phyloP scores from a whole-genome alignment of 2,797 vertebrate species.

The Nyctalus aviator region DNA sequence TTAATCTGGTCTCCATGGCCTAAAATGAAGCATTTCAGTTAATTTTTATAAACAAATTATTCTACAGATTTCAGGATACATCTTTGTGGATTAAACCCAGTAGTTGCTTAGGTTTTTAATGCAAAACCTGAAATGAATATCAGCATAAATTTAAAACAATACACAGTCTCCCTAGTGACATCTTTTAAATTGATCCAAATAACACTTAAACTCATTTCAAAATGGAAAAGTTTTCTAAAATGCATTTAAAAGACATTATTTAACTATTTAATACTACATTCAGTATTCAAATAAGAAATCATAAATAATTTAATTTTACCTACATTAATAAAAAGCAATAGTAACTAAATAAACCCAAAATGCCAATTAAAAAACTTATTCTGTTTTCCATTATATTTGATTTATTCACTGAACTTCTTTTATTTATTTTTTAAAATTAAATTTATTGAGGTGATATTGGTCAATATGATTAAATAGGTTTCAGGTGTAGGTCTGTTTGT shows the following conservation, averaged over 20 bases:
- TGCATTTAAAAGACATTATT: background rate
- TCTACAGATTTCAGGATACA: background rate
- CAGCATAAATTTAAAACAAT: background rate
- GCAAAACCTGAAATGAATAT: background rate
- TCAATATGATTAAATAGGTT: background rate
- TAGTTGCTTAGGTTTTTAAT: background rate
- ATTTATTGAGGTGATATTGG: background rate
- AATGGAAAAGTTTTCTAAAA: background rate
- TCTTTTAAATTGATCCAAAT: background rate
- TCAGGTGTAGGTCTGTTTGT: background rate
- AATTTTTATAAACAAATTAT: background rate
- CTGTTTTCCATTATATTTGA: background rate
- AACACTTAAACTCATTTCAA: background rate
- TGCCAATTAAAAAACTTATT: background rate
- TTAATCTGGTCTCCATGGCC: background rate
- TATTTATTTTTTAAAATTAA: background rate
- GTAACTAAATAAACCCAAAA: conserved; percentile 8
- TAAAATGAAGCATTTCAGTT: background rate
- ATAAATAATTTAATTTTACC: background rate
- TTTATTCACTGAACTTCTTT: conserved; percentile 21
- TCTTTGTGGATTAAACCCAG: background rate
- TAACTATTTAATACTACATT: background rate
- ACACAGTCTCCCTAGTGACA: background rate
- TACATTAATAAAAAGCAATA: background rate
- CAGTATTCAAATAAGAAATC: background rate